Evolutionary conservation across 2,113 vertebrate species (phyloP).

Genomic region (Tragelaphus buxtoni): DNA sequence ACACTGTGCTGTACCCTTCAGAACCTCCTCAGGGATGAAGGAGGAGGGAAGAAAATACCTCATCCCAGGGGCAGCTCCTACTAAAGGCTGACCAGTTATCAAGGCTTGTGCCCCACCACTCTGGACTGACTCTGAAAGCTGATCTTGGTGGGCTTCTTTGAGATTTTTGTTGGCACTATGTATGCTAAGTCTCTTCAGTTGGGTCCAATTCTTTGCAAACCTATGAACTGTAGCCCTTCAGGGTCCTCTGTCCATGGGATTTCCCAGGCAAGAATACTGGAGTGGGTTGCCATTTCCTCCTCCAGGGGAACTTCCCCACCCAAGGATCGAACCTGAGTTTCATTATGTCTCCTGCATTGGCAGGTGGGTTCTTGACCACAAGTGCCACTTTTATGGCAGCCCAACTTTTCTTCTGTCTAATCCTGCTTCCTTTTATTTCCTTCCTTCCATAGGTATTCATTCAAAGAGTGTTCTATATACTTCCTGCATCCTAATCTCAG

Average conservation of each 20-base stretch:
- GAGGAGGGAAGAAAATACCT: not conserved
- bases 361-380: not conserved
- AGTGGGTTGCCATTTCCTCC: not conserved
- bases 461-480: not conserved
- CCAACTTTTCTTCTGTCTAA: not conserved
- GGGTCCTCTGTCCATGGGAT: not conserved
- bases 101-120: not conserved
- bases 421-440: not conserved
- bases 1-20: not conserved
- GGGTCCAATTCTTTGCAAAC: not conserved
- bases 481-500: not conserved
- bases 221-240: not conserved
- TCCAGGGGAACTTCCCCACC: not conserved
- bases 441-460: not conserved
- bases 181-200: not conserved
- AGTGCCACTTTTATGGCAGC: not conserved
- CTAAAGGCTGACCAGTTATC: not conserved
- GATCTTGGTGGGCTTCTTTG: not conserved
- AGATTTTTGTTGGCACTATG: not conserved
- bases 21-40: not conserved
- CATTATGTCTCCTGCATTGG: not conserved
- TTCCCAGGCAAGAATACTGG: not conserved
- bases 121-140: not conserved
- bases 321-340: not conserved
- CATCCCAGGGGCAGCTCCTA: not conserved